Conservation (phyloP, 2,113 vertebrate species). For the Corydoras sp. region DNA sequence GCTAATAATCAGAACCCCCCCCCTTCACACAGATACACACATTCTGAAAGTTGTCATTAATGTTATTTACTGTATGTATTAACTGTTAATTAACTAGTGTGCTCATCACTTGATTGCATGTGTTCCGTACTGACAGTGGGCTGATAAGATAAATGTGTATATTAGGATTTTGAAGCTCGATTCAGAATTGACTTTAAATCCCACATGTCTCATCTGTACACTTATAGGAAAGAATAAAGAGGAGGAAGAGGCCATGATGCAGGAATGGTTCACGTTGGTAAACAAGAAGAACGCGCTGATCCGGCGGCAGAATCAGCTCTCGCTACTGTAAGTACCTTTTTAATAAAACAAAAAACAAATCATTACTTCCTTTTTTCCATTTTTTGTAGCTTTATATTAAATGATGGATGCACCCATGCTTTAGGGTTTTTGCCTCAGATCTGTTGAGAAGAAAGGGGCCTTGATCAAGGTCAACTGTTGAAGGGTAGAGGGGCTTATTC, state of each 20-base stretch:
- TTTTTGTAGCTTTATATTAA: too few species aligned
- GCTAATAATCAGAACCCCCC: too few species aligned
- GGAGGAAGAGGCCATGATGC: conserved; percentile 98
- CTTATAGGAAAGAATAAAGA: conserved; percentile 87
- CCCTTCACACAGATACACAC: too few species aligned
- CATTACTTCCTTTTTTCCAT: not conserved
- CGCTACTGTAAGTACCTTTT: conserved; percentile 81
- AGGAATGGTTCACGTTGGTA: conserved; percentile 98
- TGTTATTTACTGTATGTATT: too few species aligned
- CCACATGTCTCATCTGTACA: too few species aligned
- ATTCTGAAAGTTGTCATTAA: too few species aligned
- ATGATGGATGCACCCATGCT: not conserved
- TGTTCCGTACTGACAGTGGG: too few species aligned
- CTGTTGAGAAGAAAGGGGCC: conserved; percentile 19
- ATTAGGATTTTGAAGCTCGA: too few species aligned
- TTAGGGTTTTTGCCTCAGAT: conserved; percentile 30
- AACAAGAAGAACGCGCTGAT: conserved; percentile 99
- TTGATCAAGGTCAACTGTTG: conserved; percentile 31
- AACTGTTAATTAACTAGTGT: too few species aligned
- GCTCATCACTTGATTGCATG: too few species aligned
- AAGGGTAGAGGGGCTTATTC: conserved; percentile 37
- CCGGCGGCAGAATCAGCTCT: conserved; percentile 96
- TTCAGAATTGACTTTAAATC: too few species aligned
- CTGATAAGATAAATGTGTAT: too few species aligned
- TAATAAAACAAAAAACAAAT: not conserved